These are phyloP conservation scores for Herpetotheres cachinnans DNA, from an alignment of 2,113 vertebrate species.

Conservation along the genomic window DNA sequence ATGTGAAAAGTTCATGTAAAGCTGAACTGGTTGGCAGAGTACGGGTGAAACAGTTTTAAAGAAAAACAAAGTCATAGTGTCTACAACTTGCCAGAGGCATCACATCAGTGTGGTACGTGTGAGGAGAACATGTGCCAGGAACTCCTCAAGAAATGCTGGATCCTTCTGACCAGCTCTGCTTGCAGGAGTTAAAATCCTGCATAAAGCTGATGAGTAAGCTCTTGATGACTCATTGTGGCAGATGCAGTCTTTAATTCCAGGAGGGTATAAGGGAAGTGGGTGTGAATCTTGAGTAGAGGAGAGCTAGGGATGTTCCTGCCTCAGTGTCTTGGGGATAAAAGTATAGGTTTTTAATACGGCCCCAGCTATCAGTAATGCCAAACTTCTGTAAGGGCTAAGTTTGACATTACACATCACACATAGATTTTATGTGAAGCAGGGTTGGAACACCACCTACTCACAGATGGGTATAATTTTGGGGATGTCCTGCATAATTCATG, in stretches of 20 bases:
- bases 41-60: neutral
- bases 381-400: constrained; percentile 26
- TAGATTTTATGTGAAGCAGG: constrained; percentile 28
- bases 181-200: constrained; percentile 48
- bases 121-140: neutral
- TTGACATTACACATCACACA: constrained; percentile 47
- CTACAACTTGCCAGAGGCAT: neutral
- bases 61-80: neutral
- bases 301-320: constrained; percentile 31
- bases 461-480: constrained; percentile 63
- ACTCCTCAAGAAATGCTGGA: neutral
- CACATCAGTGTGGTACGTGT: neutral
- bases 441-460: constrained; percentile 64
- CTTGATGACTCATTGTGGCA: constrained; percentile 55
- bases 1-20: neutral
- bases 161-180: constrained; percentile 32
- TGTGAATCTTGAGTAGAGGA: constrained; percentile 42
- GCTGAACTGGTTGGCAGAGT: neutral
- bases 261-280: constrained; percentile 42
- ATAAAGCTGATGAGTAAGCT: constrained; percentile 62
- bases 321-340: constrained; percentile 38
- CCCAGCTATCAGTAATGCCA: constrained; percentile 4
- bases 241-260: constrained; percentile 54
- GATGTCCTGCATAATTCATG: constrained; percentile 68
- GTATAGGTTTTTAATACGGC: constrained; percentile 22